Conservation (phyloP, 2,888 invertebrate species). For the Cantharis flavilabris region DNA sequence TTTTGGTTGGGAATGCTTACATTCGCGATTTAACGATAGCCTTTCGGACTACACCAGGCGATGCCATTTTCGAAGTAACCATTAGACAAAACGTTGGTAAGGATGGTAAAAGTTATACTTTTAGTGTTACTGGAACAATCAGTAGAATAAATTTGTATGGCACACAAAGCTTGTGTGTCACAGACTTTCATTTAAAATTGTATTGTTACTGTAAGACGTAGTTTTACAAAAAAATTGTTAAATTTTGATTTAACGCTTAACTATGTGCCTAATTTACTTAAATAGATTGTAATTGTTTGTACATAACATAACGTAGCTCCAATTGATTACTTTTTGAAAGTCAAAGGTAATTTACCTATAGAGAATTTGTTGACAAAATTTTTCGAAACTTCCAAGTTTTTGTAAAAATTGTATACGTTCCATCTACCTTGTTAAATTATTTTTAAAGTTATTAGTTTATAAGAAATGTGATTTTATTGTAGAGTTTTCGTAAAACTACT, state of each 20-base stretch:
- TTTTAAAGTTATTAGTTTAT: background rate
- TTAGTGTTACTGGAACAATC: slow-evolving; percentile 69
- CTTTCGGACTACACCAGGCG: slow-evolving; percentile 68
- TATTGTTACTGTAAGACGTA: slow-evolving; percentile 22
- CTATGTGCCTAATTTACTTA: background rate
- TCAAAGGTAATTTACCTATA: background rate
- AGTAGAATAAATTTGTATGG: slow-evolving; percentile 81
- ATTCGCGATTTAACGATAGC: slow-evolving; percentile 68
- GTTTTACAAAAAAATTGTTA: background rate
- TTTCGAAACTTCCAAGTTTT: background rate
- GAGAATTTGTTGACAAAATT: background rate
- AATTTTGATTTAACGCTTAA: background rate
- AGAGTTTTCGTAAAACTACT: background rate
- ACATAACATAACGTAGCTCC: background rate
- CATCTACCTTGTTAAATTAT: background rate
- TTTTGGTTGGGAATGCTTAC: slow-evolving; percentile 51
- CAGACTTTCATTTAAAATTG: slow-evolving; percentile 71
- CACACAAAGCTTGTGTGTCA: slow-evolving; percentile 77
- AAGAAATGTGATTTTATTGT: background rate
- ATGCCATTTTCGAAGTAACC: slow-evolving; percentile 80
- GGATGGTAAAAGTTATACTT: slow-evolving; percentile 50
- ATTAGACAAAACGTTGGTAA: slow-evolving; percentile 54
- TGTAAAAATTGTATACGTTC: background rate
- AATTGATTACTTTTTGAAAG: background rate
- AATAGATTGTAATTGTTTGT: background rate